A percentile compares a stretch with the other conserved stretches of the same genome.
Evolutionary conservation across 30 jellyfish, hydroid and myxozoan species (phyloP).

Genomic region (Hydractinia echinata): DNA sequence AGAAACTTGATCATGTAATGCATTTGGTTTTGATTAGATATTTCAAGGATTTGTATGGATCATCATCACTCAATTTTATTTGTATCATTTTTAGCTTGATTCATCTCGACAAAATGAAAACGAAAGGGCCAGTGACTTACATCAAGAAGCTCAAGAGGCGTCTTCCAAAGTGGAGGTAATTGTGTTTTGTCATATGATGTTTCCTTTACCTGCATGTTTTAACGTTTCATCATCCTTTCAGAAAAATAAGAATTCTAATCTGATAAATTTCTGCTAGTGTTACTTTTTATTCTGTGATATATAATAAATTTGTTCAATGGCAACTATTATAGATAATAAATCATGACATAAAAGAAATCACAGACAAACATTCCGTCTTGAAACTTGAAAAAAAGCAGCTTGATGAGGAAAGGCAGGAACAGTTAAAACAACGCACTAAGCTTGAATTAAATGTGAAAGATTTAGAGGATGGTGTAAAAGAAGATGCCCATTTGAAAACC

Average conservation of each 20-base stretch:
- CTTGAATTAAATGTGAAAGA: constrained; percentile 83
- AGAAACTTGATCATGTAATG: constrained; percentile 81
- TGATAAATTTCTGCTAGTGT: too few relatives aligned
- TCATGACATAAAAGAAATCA: constrained; percentile 44
- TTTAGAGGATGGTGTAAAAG: constrained; percentile 74
- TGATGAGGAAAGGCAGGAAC: constrained; percentile 64
- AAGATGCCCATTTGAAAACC: constrained; percentile 62
- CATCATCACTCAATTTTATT: background rate
- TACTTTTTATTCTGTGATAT: too few relatives aligned
- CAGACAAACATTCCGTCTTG: constrained; percentile 45
- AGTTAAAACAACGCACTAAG: constrained; percentile 60
- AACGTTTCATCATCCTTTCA: too few relatives aligned
- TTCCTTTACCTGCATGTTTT: too few relatives aligned
- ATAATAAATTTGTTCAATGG: too few relatives aligned
- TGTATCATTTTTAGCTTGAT: constrained; percentile 58
- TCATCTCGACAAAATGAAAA: constrained; percentile 69
- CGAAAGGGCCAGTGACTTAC: constrained; percentile 71
- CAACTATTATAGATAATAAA: constrained; percentile 39
- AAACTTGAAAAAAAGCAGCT: constrained; percentile 67
- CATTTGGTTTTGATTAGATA: background rate
- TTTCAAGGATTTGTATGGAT: background rate
- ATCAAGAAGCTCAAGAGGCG: constrained; percentile 83
- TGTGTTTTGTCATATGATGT: background rate
- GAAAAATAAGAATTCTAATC: too few relatives aligned
- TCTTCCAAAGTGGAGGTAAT: constrained; percentile 67